phyloP scores from a whole-genome alignment of 2,888 invertebrate species.

The Spialia ferax region DNA sequence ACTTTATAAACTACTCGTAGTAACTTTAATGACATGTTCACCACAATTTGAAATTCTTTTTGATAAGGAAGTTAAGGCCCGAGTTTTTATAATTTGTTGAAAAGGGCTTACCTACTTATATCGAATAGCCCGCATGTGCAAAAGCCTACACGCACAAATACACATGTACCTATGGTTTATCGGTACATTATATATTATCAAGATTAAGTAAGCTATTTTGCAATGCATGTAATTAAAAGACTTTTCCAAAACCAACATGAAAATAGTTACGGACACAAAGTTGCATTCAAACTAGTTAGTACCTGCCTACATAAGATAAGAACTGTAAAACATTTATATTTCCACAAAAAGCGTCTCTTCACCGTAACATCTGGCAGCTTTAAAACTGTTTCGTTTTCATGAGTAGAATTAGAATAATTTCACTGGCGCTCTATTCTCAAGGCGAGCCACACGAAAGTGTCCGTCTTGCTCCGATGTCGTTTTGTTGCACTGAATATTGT shows the following conservation, averaged over 20 bases:
- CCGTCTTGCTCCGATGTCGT: constrained; percentile 25
- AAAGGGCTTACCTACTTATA: too few relatives aligned
- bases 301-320: not conserved
- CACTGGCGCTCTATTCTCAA: constrained; percentile 8
- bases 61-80: too few relatives aligned
- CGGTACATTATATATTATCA: too few relatives aligned
- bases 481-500: constrained; percentile 34
- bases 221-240: too few relatives aligned
- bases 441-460: constrained; percentile 13
- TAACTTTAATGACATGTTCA: too few relatives aligned
- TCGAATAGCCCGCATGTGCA: too few relatives aligned
- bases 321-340: constrained; percentile 5
- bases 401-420: constrained; percentile 31
- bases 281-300: not conserved
- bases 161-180: too few relatives aligned
- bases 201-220: too few relatives aligned
- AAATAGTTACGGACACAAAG: not conserved
- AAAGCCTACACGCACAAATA: too few relatives aligned
- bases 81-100: too few relatives aligned
- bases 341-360: constrained; percentile 12
- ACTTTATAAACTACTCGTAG: too few relatives aligned
- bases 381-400: constrained; percentile 30
- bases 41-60: too few relatives aligned
- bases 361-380: constrained; percentile 18
- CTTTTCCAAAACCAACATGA: not conserved